phyloP scores from a whole-genome alignment of 2,797 vertebrate genomes.

The Microcaecilia unicolor region DNA sequence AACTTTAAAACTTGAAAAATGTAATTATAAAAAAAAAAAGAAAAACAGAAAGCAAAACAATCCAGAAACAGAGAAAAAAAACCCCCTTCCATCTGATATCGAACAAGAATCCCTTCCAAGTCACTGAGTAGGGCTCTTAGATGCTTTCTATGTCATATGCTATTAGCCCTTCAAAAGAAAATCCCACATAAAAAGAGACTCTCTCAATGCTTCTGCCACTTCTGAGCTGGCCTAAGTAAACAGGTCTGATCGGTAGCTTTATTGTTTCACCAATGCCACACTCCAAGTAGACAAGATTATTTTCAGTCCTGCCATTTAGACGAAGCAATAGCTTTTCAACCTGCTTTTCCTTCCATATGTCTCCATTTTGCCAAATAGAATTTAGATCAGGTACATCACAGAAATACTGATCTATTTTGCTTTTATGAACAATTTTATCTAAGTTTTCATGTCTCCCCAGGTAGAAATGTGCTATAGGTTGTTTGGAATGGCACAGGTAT shows the following conservation, averaged over 20 bases:
- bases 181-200: constrained; percentile 63
- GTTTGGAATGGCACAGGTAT: constrained; percentile 31
- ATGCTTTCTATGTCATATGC: constrained; percentile 53
- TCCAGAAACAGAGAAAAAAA: too few species aligned
- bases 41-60: too few species aligned
- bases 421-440: constrained; percentile 52
- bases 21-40: too few species aligned
- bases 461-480: constrained; percentile 50
- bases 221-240: constrained; percentile 31
- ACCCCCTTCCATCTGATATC: too few species aligned
- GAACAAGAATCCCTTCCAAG: too few species aligned
- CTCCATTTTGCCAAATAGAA: constrained; percentile 47
- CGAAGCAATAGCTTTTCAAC: constrained; percentile 39
- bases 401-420: constrained; percentile 48
- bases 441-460: constrained; percentile 39
- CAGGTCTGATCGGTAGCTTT: constrained; percentile 45
- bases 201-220: constrained; percentile 54
- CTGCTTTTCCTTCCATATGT: constrained; percentile 50
- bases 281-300: constrained; percentile 40
- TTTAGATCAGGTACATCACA: constrained; percentile 13
- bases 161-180: constrained; percentile 57
- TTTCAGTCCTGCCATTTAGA: constrained; percentile 46
- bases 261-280: constrained; percentile 34
- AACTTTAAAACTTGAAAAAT: too few species aligned
- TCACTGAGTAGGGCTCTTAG: too few species aligned